Conservation (phyloP, 1,140 invertebrate species). For the Drosophila seguyi region DNA sequence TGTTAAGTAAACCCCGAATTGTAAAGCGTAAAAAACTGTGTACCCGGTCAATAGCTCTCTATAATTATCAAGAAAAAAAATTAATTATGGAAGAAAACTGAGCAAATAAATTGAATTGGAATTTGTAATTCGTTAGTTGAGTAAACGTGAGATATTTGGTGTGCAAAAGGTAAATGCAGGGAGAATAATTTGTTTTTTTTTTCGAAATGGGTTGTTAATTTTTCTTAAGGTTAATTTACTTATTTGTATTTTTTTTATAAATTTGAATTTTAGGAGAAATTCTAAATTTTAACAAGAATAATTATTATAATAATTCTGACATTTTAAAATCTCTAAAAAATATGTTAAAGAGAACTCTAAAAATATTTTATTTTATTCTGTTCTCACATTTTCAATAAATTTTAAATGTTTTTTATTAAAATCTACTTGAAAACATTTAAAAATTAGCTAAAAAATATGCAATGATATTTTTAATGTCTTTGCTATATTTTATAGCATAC, state of each 20-base stretch:
- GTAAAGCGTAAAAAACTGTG: conserved; percentile 30
- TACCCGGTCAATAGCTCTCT: conserved; percentile 45
- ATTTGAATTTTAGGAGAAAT: background rate
- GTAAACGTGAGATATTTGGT: conserved; percentile 26
- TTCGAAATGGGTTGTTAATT: background rate
- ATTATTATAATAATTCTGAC: too few relatives aligned
- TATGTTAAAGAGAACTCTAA: background rate
- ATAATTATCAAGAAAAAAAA: conserved; percentile 40
- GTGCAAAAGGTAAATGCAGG: background rate
- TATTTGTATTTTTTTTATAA: background rate
- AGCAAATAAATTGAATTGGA: conserved; percentile 38
- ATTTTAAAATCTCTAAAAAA: background rate
- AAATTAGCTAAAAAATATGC: background rate
- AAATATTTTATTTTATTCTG: background rate
- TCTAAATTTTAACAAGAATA: too few relatives aligned
- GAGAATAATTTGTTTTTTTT: background rate
- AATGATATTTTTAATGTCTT: background rate
- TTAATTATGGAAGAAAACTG: conserved; percentile 49
- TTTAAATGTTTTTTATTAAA: background rate
- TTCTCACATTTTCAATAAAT: background rate
- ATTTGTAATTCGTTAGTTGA: conserved; percentile 28
- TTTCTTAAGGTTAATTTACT: background rate
- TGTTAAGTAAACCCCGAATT: conserved; percentile 28
- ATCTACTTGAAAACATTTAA: background rate
- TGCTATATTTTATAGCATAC: background rate